Base-by-base conservation (phyloP, 2,113 vertebrate species). In the Labrus mixtus region DNA sequence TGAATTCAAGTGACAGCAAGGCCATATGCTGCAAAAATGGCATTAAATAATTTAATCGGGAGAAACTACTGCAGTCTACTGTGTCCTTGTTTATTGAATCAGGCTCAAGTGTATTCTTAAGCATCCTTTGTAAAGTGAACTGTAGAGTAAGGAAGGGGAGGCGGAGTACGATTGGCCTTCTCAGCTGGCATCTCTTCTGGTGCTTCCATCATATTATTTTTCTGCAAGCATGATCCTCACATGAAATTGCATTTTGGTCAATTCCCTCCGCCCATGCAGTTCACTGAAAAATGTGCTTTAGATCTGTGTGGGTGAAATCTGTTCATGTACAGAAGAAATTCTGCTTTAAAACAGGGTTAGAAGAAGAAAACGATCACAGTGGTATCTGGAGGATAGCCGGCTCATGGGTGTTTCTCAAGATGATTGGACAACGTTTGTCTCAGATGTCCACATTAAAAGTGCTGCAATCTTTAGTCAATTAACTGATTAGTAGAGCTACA, bases 191-290 rank as follows among this genome's bases (percentile, higher is more conserved):
- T 66, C 71, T n/a, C 55, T 29, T 4, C 4, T 29, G 50, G 13
- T 62, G 6, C 48, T 37, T n/a, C 51, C 60, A 39, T 50, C 56
- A 69, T 54, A 64, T 71, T 55, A 69, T 55, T 60, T 50, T 73
- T 76, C 67, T 81, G 46, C 63, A 73, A 76, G 68, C 46, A 33
- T 57, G 36, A 71, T 68, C 55, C 41, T 23, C 51, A 65, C n/a
- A 19, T 78, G 29, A 33, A 33, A 65, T 78, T 81, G 74, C 50
- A 51, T 33, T 45, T 22, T 74, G 72, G 48, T 61, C 39, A 36
- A 56, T 58, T 60, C 33, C 58, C 7, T 70, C 37, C 19, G 41
- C 9, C 8, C 11, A n/a, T n/a, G n/a, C n/a, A 1, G 48, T 73
- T 39, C 17, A 48, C 37, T 58, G 48, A 45, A 16, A 50, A n/a